Evolutionary conservation across 1,140 invertebrate species (phyloP).

Genomic region (Pomacea maculata): DNA sequence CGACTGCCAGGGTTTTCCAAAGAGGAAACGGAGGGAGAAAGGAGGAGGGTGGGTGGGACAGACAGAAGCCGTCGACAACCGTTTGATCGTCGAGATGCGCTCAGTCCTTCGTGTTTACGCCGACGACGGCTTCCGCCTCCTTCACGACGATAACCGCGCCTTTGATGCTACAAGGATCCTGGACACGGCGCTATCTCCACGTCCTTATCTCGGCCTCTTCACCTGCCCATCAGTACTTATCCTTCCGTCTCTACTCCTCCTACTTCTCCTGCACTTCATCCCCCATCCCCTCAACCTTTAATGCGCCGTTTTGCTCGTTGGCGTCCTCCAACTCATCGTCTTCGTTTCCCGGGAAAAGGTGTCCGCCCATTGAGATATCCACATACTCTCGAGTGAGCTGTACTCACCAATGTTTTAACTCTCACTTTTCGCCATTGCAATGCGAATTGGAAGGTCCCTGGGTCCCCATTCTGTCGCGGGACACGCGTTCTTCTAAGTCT

Average conservation of each 20-base stretch:
- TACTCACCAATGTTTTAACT: too few relatives aligned
- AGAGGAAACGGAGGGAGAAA: background rate
- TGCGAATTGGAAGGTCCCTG: too few relatives aligned
- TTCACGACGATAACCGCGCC: background rate
- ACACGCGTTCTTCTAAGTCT: too few relatives aligned
- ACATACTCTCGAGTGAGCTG: too few relatives aligned
- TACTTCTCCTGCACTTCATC: background rate
- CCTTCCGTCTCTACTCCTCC: background rate
- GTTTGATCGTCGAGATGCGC: background rate
- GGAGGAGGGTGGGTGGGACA: background rate
- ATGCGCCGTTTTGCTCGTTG: background rate
- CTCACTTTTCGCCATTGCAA: too few relatives aligned
- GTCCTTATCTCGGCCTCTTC: background rate
- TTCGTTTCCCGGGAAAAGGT: too few relatives aligned
- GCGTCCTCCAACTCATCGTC: too few relatives aligned
- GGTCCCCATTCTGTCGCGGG: too few relatives aligned
- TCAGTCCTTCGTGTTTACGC: background rate
- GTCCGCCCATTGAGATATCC: too few relatives aligned
- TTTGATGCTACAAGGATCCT: conserved; percentile 1
- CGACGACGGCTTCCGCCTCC: background rate
- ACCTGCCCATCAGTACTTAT: background rate
- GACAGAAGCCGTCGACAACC: background rate
- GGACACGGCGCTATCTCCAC: background rate
- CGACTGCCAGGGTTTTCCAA: background rate
- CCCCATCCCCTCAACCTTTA: background rate